Base-by-base conservation (phyloP, 2,113 vertebrate genomes). In the Scartelaos histophorus region DNA sequence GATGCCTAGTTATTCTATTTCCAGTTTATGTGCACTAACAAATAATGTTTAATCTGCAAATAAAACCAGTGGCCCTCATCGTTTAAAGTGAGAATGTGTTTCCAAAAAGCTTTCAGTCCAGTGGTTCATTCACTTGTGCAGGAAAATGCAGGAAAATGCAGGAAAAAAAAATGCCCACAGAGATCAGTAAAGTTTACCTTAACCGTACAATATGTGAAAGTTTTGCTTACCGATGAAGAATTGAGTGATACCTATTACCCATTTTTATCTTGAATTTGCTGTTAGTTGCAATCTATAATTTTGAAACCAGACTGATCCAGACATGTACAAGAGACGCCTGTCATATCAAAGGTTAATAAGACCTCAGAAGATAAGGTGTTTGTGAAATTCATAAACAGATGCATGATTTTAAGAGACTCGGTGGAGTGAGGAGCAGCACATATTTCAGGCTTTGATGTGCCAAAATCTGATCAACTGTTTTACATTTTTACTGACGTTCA, bases 321-420 rank as follows among this genome's bases (percentile, higher is more conserved):
- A 46, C 4, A 15, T 16, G 35, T 66, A 38, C 38, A 13, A 46
- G 25, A 60, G 49, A 60, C 56, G 64, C 17, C 49, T 62, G 34
- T 76, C 58, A 57, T 71, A 61, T n/a, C 17, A n/a, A 58, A 2
- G 16, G 24, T 53, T 45, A 61, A 74, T 74, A 13, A 56, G 24
- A 54, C 38, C 3, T 47, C 22, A 47, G 58, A 54, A 24, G 25
- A 24, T 16, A 29, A 46, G 65, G 21, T 4, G 47, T 65, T 61
- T 51, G 47, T 22, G 65, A 69, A 71, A 66, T 29, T 70, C 21
- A 57, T 54, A n/a, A 66, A 70, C 53, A 71, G 69, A 76, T 79
- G 66, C 47, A 51, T 64, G 29, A 61, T 67, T 21, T 13, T 67
- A 35, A 34, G 19, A 58, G 47, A 51, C 62, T 70, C 43, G 24